A percentile compares a stretch with the other conserved stretches of the same genome.
Conservation (phyloP, 2,113 vertebrate genomes). For the Ellobius talpinus region DNA sequence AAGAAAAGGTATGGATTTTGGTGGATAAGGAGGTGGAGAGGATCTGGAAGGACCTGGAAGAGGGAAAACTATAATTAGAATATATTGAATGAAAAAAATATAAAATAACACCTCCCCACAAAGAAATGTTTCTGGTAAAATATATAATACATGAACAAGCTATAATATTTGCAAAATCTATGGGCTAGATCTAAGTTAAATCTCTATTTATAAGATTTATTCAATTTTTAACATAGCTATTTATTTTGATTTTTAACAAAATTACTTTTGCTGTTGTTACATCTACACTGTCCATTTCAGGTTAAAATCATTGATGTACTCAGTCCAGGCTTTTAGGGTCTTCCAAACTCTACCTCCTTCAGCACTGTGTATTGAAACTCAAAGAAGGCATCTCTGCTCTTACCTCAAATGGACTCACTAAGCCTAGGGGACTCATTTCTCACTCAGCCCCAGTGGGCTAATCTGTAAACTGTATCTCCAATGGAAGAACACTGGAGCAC, state of each 20-base stretch:
- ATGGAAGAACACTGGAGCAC: neutral
- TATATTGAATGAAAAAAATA: neutral
- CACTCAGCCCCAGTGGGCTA: neutral
- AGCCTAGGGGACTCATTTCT: neutral
- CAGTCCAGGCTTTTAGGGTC: neutral
- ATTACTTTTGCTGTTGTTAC: neutral
- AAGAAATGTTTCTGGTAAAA: neutral
- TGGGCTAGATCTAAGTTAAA: neutral
- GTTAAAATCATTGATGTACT: neutral
- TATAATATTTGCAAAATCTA: neutral
- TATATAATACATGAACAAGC: neutral
- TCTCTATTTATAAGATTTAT: conserved; percentile 34
- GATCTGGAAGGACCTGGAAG: neutral
- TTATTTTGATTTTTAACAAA: conserved; percentile 38
- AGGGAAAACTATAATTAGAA: neutral
- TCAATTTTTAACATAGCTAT: neutral
- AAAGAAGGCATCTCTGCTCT: neutral
- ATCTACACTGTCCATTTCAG: neutral
- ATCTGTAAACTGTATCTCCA: neutral
- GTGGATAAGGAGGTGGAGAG: neutral
- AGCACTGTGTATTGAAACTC: neutral
- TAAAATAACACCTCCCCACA: neutral
- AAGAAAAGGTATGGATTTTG: neutral
- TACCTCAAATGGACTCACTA: neutral
- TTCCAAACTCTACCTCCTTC: neutral